Evolutionary conservation across 1,140 invertebrate genomes (phyloP), one percentile per base, ranked within the genome.

Genomic region (Cyrtorhinus lividipennis): DNA sequence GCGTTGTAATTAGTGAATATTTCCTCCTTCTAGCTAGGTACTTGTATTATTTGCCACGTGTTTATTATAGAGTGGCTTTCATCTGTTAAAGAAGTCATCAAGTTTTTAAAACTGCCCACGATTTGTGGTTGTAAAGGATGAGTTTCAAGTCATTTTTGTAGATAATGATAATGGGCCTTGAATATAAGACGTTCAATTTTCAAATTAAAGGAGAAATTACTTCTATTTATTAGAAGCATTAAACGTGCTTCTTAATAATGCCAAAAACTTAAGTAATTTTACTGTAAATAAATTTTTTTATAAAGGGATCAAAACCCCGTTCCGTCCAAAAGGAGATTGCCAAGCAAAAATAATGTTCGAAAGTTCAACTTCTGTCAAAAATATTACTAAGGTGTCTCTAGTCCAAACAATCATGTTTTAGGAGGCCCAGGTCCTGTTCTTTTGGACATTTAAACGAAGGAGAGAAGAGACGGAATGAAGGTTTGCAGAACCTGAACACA

Each of bases 111-210:
- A 8, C 8, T 20, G 20, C 10, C 48, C 5, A 22, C 3, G 20
- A 22, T 8, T 53, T 53, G 48, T 22, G 48, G 48, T 53, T 53
- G 8, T 15, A 10, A 53, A 53, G 48, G 48, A 53, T 53, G 48
- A 53, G 48, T 53, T 53, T 53, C 48, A 22, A 53, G 48, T 53
- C 48, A 53, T 53, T 53, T 53, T 20, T 15, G n/a, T 53, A 53
- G 30, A 38, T 5, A 8, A 5, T 53, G 12, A 53, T 5, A 53
- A 10, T 53, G 48, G 30, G 30, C 30, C 15, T 53, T 10, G 12
- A 8, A 15, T 53, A 53, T 15, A 22, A 53, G 48, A n/a, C n/a
- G n/a, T n/a, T 15, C 48, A 53, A 53, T 5, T 53, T 13, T 10
- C 10, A 20, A 13, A 15, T 20, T 53, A 53, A 13, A 20, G 5